phyloP scores from a whole-genome alignment of 2,888 invertebrate genomes.

The Altica lythri region DNA sequence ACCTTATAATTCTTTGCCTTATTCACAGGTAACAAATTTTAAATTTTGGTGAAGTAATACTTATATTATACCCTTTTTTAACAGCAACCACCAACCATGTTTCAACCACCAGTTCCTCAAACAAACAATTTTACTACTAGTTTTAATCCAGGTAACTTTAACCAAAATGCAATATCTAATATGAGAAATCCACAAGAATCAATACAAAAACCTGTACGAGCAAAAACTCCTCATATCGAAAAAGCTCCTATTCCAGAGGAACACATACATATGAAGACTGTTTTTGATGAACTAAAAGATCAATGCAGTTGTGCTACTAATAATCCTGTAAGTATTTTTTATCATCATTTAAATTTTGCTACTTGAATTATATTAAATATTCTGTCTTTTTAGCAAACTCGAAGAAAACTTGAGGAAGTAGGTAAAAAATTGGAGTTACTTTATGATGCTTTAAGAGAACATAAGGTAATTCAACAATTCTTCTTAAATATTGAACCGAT shows the following conservation, averaged over 20 bases:
- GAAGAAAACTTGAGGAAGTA: slow-evolving; percentile 89
- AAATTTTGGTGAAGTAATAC: background rate
- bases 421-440: slow-evolving; percentile 81
- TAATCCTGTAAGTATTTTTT: slow-evolving; percentile 71
- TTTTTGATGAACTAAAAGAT: slow-evolving; percentile 74
- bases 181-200: slow-evolving; percentile 45
- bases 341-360: background rate
- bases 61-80: slow-evolving; percentile 3
- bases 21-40: slow-evolving; percentile 15
- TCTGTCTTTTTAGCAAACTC: slow-evolving; percentile 77
- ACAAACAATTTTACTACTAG: slow-evolving; percentile 30
- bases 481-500: background rate
- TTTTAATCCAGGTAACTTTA: slow-evolving; percentile 46
- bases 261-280: slow-evolving; percentile 76
- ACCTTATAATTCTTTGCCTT: slow-evolving; percentile 31
- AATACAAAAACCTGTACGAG: slow-evolving; percentile 53
- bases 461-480: background rate
- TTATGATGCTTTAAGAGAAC: slow-evolving; percentile 82
- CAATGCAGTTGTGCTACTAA: slow-evolving; percentile 72
- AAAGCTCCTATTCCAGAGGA: slow-evolving; percentile 82
- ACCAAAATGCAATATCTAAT: slow-evolving; percentile 44
- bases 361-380: background rate
- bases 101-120: slow-evolving; percentile 28
- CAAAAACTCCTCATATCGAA: slow-evolving; percentile 62
- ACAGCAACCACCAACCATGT: slow-evolving; percentile 28